Evolutionary conservation across 2,797 vertebrate species (phyloP), one percentile per base, ranked within the genome.

Genomic region (Sebastes aleutianus): DNA sequence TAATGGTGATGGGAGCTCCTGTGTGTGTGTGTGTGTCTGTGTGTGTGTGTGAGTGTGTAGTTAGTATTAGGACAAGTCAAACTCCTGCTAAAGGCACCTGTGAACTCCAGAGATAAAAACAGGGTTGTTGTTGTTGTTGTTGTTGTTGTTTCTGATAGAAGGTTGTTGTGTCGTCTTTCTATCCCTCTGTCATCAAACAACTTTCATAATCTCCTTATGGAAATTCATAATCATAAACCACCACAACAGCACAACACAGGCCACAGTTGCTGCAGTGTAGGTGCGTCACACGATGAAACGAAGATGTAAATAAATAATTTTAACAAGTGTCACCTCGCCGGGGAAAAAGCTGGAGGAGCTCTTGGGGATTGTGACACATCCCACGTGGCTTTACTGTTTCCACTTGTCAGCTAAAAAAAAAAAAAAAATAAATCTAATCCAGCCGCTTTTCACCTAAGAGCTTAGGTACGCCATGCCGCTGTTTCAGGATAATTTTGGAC

Each of bases 191-290:
- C 85, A 90, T 89, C 87, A 79, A 75, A 70, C 64, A 74, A 71
- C 76, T 82, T 86, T 76, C 36, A 2, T 93, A 93, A 94, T 95
- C 92, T 89, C 72, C 85, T 94, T 90, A 91, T 89, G 86, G 80
- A 93, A 94, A 95, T 94, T 83, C 83, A 74, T 83, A 74, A 87
- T 88, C 83, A 84, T 67, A 87, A 85, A 86, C 74, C 74, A 75
- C 7, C 43, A 61, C 79, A 63, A 31, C 27, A 29, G 34, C 74
- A 69, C 43, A 65, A 78, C 57, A 68, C 79, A 34, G 80, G 74
- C 84, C 36, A 53, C 75, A 27, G 76, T 84, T 83, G 61, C 69
- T 61, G 70, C 20, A 20, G 76, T 56, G 80, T 73, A 78, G 64
- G 78, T 81, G 80, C 34, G n/a, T 62, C 53, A 70, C 78, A 39